phyloP scores from a whole-genome alignment of 2,113 vertebrate genomes.

The Choloepus hoffmanni region DNA sequence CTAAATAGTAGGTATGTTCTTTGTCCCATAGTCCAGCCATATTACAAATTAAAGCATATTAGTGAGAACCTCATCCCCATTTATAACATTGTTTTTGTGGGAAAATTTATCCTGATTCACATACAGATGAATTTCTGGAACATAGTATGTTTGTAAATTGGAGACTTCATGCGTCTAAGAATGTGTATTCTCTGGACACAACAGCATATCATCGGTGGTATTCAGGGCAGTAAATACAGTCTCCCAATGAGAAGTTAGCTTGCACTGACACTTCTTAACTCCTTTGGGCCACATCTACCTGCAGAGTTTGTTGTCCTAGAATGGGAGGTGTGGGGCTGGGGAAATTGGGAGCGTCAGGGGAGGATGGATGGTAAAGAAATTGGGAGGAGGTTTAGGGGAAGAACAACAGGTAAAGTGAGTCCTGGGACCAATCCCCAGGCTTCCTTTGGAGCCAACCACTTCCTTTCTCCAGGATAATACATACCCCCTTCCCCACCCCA shows the following conservation, averaged over 20 bases:
- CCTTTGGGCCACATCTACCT: neutral
- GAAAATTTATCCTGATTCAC: neutral
- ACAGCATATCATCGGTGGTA: neutral
- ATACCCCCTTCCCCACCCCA: neutral
- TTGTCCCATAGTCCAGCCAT: neutral
- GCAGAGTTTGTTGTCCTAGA: neutral
- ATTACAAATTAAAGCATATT: neutral
- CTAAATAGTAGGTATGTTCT: neutral
- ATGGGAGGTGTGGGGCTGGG: neutral
- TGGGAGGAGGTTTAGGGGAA: neutral
- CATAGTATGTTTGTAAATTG: neutral
- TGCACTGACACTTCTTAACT: neutral
- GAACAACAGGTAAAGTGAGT: neutral
- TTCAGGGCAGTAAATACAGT: neutral
- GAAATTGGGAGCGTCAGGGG: neutral
- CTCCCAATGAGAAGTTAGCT: neutral
- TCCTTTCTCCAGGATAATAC: neutral
- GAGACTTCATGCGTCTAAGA: neutral
- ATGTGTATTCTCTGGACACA: neutral
- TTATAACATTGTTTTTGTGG: neutral
- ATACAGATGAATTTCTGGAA: neutral
- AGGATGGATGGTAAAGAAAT: neutral
- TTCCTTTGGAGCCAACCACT: neutral
- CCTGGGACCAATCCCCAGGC: too few species aligned
- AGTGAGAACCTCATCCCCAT: neutral